These are phyloP conservation scores for Beaufortia kweichowensis DNA, from an alignment of 2,113 vertebrate species.

Conservation along the genomic window DNA sequence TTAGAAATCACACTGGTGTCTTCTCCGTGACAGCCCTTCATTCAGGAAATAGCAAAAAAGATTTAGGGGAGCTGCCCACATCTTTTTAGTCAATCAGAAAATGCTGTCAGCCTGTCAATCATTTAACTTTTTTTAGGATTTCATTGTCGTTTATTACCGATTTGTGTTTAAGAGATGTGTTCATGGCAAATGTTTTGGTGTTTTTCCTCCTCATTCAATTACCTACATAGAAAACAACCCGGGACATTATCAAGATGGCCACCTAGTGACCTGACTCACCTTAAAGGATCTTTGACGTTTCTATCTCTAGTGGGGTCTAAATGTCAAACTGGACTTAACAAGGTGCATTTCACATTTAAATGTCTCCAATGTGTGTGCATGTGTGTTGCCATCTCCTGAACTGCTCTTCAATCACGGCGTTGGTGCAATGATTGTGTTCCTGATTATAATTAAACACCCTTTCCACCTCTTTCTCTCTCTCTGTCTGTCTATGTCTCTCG, in stretches of 20 bases:
- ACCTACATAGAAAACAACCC: not conserved
- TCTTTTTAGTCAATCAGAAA: too few species aligned
- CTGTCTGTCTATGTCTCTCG: not conserved
- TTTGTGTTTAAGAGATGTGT: too few species aligned
- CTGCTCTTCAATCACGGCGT: constrained; percentile 58
- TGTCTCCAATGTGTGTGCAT: not conserved
- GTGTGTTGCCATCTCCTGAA: constrained; percentile 41
- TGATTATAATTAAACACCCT: constrained; percentile 61
- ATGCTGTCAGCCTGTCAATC: too few species aligned
- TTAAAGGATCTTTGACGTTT: not conserved
- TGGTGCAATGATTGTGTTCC: constrained; percentile 65
- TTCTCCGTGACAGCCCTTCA: too few species aligned
- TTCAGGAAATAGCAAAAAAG: too few species aligned
- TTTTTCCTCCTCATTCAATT: too few species aligned
- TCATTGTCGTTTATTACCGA: too few species aligned
- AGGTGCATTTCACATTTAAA: constrained; percentile 7
- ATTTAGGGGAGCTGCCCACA: too few species aligned
- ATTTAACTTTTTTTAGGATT: too few species aligned
- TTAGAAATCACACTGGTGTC: too few species aligned
- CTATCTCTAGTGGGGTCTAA: not conserved
- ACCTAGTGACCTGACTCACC: not conserved
- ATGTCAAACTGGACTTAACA: not conserved
- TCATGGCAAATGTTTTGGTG: too few species aligned
- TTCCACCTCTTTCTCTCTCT: not conserved
- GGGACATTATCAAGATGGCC: not conserved